A percentile compares a stretch with the other conserved stretches of the same genome.
Conservation (phyloP, 2,797 vertebrate genomes). For the Emydoidea blandingii region DNA sequence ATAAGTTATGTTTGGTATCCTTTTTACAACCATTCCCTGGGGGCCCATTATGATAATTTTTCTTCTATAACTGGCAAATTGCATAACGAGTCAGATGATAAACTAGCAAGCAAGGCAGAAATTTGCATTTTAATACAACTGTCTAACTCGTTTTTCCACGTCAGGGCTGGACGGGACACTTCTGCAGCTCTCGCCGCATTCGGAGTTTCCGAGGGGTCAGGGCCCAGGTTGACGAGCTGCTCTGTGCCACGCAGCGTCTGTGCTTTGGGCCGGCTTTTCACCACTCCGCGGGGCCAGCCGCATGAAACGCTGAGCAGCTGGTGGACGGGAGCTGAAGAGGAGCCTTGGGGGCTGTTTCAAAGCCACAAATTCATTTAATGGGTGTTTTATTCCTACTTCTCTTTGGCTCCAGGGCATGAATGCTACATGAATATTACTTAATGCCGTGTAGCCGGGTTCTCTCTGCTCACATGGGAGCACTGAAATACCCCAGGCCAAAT, state of each 20-base stretch:
- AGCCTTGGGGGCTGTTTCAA: background rate
- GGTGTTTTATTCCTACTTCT: background rate
- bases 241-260: background rate
- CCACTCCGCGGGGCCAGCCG: background rate
- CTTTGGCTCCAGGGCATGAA: background rate
- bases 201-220: fast-evolving
- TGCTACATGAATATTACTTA: background rate
- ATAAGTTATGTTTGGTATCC: conserved; percentile 83
- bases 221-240: background rate
- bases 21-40: conserved; percentile 82
- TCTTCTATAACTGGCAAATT: conserved; percentile 86
- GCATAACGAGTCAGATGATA: conserved; percentile 86
- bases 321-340: background rate
- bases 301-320: background rate
- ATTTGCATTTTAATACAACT: conserved; percentile 95
- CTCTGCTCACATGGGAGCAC: background rate
- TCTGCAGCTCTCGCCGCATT: background rate
- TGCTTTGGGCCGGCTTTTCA: background rate
- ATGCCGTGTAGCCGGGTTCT: background rate
- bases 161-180: conserved; percentile 54
- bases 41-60: conserved; percentile 90
- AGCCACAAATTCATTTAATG: background rate
- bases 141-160: conserved; percentile 84
- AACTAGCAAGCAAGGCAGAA: conserved; percentile 89
- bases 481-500: background rate